These are phyloP conservation scores for Aphelocoma californica DNA, from an alignment of 2,797 vertebrate genomes.

Conservation along the genomic window DNA sequence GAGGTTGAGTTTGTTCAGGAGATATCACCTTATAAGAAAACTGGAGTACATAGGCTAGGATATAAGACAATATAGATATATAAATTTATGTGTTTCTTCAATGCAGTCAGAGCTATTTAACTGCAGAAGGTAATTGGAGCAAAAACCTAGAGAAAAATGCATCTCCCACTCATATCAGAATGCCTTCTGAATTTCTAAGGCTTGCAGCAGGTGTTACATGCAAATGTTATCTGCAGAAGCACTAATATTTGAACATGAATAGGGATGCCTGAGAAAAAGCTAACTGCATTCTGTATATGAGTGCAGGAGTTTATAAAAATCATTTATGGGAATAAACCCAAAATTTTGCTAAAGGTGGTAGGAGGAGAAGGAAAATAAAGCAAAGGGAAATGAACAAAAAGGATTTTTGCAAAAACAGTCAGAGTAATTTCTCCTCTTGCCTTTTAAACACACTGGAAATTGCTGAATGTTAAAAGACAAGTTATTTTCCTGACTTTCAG, in stretches of 20 bases:
- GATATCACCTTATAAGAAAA: background rate
- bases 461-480: background rate
- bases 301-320: slow-evolving; percentile 4
- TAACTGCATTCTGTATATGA: background rate
- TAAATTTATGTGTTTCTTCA: background rate
- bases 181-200: slow-evolving; percentile 42
- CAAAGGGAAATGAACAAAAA: background rate
- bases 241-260: slow-evolving; percentile 53
- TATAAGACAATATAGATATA: background rate
- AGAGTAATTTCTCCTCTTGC: background rate
- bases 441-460: background rate
- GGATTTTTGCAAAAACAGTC: background rate
- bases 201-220: slow-evolving; percentile 37
- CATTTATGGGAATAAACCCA: background rate
- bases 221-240: slow-evolving; percentile 20
- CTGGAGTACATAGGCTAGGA: background rate
- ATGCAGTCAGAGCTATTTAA: background rate
- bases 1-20: background rate
- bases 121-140: background rate
- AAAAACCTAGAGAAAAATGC: background rate
- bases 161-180: slow-evolving; percentile 15
- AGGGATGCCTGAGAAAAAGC: background rate
- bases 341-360: background rate
- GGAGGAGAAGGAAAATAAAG: background rate
- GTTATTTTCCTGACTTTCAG: background rate